Evolutionary conservation across 2,888 invertebrate species (phyloP), one percentile per base, ranked within the genome.

Genomic region (Papilio protenor): DNA sequence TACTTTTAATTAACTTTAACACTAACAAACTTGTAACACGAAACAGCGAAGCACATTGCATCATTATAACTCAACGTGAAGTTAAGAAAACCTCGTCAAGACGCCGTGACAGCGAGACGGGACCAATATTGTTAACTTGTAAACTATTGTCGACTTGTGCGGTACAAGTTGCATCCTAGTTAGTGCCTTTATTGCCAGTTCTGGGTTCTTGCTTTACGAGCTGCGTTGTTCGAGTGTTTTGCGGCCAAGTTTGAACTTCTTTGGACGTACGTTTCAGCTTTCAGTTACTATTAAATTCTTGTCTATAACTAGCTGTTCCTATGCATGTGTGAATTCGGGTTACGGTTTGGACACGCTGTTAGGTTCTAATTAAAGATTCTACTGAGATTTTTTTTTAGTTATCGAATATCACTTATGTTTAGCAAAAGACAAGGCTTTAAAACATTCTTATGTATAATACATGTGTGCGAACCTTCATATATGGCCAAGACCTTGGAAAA

Each of bases 61-160:
- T 78, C 77, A 71, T 78, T 78, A 78, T 78, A 78, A 78, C 77
- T 78, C 69, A 21, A 45, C 59, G 49, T 10, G 27, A 45, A 75
- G 75, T 75, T 73, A 71, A 49, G 33, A 23, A 72, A 59, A 64
- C 75, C 71, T 64, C 55, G 72, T 75, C 71, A 75, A 71, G 75
- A 71, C 40, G 66, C 45, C 59, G 72, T 76, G 57, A 69, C 77
- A 61, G 10, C 52, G 71, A 55, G 69, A 11, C 55, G 77, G 23
- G 61, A 21, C 72, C 78, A 75, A 78, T 75, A 75, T 78, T 78
- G 78, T 78, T 75, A 78, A 78, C 78, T 78, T 75, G 75, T 75
- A 72, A 78, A 78, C 78, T 78, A 78, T 78, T 78, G 78, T 76
- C 57, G 75, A 72, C 64, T 75, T 75, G 75, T 77, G 66, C 66